Evolutionary conservation across 2,113 vertebrate genomes (phyloP).

Genomic region (Bos javanicus): DNA sequence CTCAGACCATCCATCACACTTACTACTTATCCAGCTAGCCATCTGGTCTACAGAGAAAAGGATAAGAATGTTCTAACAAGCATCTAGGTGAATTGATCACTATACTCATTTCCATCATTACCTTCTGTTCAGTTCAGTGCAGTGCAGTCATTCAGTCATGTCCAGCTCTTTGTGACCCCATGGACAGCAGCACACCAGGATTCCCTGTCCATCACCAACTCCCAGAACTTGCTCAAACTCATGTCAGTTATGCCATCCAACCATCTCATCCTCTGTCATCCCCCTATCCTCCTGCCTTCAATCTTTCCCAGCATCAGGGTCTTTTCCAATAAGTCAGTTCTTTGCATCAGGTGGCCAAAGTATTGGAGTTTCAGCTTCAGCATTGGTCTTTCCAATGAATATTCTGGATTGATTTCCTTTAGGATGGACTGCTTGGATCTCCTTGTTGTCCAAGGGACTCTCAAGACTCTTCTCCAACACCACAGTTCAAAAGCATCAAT

Average conservation of each 20-base stretch:
- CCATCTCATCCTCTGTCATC: neutral
- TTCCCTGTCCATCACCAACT: neutral
- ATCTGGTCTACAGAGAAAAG: neutral
- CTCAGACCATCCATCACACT: neutral
- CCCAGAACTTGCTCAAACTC: neutral
- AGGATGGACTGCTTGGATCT: neutral
- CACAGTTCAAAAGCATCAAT: neutral
- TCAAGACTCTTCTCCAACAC: neutral
- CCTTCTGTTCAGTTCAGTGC: neutral
- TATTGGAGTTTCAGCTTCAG: neutral
- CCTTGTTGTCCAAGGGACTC: neutral
- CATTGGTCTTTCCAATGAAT: neutral
- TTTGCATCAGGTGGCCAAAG: neutral
- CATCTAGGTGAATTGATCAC: neutral
- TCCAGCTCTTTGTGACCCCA: neutral
- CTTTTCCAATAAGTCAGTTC: neutral
- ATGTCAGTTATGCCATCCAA: neutral
- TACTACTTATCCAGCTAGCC: neutral
- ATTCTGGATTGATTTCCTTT: neutral
- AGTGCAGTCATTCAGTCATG: neutral
- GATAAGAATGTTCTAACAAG: neutral
- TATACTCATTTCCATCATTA: neutral
- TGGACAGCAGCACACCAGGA: neutral
- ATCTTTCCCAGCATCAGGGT: neutral
- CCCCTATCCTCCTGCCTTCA: neutral